Conservation (phyloP, 2,797 vertebrate species). For the Meda fulgida region DNA sequence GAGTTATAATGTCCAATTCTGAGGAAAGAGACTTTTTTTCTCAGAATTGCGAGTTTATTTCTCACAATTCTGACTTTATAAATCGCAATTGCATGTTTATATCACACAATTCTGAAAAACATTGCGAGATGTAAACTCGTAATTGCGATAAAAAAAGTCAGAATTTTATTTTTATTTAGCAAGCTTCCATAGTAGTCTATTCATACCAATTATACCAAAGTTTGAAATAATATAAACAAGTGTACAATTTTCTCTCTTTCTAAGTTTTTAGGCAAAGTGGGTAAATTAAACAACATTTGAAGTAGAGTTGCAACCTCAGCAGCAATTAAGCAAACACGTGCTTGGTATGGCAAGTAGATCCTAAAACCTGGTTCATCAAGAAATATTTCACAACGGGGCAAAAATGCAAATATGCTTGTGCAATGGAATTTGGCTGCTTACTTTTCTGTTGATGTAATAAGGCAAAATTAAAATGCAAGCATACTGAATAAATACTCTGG, state of each 20-base stretch:
- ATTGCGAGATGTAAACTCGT: too few relatives aligned
- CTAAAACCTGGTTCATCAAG: background rate
- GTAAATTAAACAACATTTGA: background rate
- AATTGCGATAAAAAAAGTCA: too few relatives aligned
- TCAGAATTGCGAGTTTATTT: too few relatives aligned
- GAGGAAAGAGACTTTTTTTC: too few relatives aligned
- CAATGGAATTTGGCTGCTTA: background rate
- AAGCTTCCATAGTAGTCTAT: background rate
- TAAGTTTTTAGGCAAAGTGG: background rate
- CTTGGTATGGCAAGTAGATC: constrained; percentile 11
- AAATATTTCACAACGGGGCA: background rate
- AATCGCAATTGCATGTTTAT: too few relatives aligned
- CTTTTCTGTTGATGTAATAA: constrained; percentile 5
- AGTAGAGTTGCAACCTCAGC: background rate
- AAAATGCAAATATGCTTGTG: constrained; percentile 2
- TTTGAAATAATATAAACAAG: background rate
- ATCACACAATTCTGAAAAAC: too few relatives aligned
- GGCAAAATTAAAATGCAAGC: background rate
- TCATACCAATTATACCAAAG: background rate
- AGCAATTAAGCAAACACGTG: constrained; percentile 6
- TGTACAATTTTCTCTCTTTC: background rate
- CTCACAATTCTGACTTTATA: too few relatives aligned
- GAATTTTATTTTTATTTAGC: too few relatives aligned
- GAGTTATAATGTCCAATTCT: too few relatives aligned
- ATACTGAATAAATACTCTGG: background rate